Percentiles rank a stretch among this genome's conserved stretches.
phyloP scores from a whole-genome alignment of 2,797 vertebrate genomes.

The Smutsia temminckii region DNA sequence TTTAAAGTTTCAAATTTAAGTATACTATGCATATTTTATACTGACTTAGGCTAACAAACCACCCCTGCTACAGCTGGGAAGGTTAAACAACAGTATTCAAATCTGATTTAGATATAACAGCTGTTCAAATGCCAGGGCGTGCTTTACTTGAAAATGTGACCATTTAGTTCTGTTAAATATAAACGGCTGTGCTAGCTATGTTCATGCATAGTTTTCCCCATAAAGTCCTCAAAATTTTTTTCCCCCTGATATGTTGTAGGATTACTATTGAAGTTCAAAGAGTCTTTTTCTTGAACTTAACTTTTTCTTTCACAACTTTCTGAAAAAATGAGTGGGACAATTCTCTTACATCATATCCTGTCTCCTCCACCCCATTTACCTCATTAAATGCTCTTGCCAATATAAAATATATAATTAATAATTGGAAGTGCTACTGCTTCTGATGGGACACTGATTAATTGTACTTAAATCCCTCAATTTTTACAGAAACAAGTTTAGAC shows the following conservation, averaged over 20 bases:
- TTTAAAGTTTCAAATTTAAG: conserved; percentile 80
- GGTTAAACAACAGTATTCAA: conserved; percentile 73
- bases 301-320: conserved; percentile 36
- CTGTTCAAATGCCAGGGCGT: conserved; percentile 77
- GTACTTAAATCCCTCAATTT: conserved; percentile 24
- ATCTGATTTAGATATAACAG: conserved; percentile 75
- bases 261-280: conserved; percentile 32
- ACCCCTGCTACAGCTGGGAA: conserved; percentile 78
- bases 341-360: background rate
- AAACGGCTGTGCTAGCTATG: conserved; percentile 62
- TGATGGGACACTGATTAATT: background rate
- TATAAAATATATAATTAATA: background rate
- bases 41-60: conserved; percentile 70
- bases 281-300: background rate
- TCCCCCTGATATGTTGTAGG: background rate
- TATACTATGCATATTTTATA: conserved; percentile 79
- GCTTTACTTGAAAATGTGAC: conserved; percentile 77
- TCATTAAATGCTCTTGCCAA: background rate
- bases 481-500: conserved; percentile 36
- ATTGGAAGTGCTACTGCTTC: background rate
- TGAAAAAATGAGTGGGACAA: conserved; percentile 20
- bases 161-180: conserved; percentile 75
- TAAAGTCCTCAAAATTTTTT: conserved; percentile 26
- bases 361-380: background rate
- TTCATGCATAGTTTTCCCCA: conserved; percentile 40